These are phyloP conservation scores for Allophyes oxyacanthae DNA, from an alignment of 2,888 invertebrate genomes.

Conservation along the genomic window DNA sequence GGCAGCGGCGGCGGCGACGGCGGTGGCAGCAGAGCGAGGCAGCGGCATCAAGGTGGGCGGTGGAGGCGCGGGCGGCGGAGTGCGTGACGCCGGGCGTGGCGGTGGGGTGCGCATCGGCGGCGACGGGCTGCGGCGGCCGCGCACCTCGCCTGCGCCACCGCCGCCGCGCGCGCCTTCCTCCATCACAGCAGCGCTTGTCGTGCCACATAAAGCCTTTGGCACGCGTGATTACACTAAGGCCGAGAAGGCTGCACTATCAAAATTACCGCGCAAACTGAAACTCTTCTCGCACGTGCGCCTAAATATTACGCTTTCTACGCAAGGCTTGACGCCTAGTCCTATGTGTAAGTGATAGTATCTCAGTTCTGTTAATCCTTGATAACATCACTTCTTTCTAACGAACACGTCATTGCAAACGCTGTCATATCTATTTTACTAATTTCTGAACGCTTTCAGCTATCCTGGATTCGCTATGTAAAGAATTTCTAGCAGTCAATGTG, in stretches of 20 bases:
- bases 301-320: conserved; percentile 91
- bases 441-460: conserved; percentile 92
- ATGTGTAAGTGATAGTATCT: conserved; percentile 89
- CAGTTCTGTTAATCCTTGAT: conserved; percentile 18
- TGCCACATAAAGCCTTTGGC: conserved; percentile 94
- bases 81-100: conserved; percentile 78
- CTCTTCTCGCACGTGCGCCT: conserved; percentile 92
- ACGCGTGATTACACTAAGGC: conserved; percentile 93
- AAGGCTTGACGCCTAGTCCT: conserved; percentile 93
- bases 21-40: conserved; percentile 78
- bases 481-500: conserved; percentile 96
- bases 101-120: conserved; percentile 79
- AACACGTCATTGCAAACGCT: conserved; percentile 30
- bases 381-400: conserved; percentile 37
- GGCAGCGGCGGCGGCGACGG: conserved; percentile 72
- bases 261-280: conserved; percentile 91
- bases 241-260: conserved; percentile 91
- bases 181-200: conserved; percentile 92
- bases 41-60: conserved; percentile 82
- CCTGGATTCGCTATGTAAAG: conserved; percentile 95
- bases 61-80: conserved; percentile 69
- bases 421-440: conserved; percentile 56
- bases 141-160: conserved; percentile 83
- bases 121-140: conserved; percentile 77
- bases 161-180: conserved; percentile 86